Conservation (phyloP, 2,888 invertebrate species). For the Ceriagrion tenellum region DNA sequence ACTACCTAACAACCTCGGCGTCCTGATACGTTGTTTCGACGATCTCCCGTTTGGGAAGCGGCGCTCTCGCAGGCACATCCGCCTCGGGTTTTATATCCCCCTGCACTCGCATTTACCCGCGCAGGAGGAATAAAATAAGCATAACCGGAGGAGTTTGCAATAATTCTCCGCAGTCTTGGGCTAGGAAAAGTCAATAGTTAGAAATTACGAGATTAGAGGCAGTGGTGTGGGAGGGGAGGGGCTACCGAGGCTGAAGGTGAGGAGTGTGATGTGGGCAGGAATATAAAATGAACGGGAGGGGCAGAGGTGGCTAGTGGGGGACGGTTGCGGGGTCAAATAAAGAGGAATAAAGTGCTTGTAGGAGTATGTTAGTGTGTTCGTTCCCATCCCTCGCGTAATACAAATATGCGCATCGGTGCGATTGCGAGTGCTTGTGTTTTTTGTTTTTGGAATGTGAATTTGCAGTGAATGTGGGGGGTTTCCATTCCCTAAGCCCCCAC, state of each 20-base stretch:
- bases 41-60: background rate
- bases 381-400: background rate
- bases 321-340: background rate
- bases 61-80: background rate
- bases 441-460: background rate
- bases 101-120: background rate
- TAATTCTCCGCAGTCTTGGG: conserved; percentile 33
- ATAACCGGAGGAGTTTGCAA: background rate
- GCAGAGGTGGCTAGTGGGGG: background rate
- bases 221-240: background rate
- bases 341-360: background rate
- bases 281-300: background rate
- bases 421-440: no score
- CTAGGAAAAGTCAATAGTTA: conserved; percentile 30
- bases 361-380: background rate
- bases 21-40: background rate
- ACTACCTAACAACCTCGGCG: no score
- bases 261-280: background rate
- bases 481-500: background rate
- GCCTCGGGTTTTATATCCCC: background rate
- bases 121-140: background rate
- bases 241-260: background rate
- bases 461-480: no score
- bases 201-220: background rate
- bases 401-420: no score